Base-by-base conservation (phyloP, 2,797 vertebrate species). In the Myripristis jacobus region DNA sequence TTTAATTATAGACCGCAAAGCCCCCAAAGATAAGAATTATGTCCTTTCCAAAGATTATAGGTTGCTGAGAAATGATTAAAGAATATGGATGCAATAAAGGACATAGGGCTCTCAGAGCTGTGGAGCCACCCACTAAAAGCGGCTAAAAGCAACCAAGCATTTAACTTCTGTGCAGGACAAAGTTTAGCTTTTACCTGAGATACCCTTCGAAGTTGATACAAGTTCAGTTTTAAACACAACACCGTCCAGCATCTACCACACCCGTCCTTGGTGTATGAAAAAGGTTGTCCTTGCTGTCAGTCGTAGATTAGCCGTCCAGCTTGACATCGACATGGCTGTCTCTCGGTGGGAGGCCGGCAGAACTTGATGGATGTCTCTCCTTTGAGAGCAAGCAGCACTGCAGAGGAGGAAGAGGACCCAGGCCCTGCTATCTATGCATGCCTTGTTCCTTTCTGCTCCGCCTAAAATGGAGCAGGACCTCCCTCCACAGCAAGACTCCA, bases 321-420 rank as follows among this genome's bases (percentile, higher is more conserved):
- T 50, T 82, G 83, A 84, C 79, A 76, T 77, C 80, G 87, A 88
- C 85, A 74, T 38, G 73, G 71, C 77, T 85, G 89, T 80, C 84
- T 81, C 68, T 85, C 75, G 1, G 70, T 55, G 75, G 79, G 89
- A 82, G 83, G 80, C 79, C 65, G 57, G 77, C 81, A 78, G 77
- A 66, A 63, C 72, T 81, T 89, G 75, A 92, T 83, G 87, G 88
- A 92, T 89, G 88, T 87, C 84, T 86, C 61, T 81, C 84, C 85
- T 80, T 69, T 65, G 77, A 83, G 83, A 86, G 76, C 81, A 71
- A 80, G 51, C 71, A 69, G 80, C 70, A 56, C 70, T 29, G 46
- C 15, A 16, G 70, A 46, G 53, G 80, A 72, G 72, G 61, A 77
- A 50, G 73, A 80, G 68, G 69, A 82, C 64, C 69, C 24, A 24